Percentiles rank a stretch among this genome's conserved stretches.
Conservation (phyloP, 2,888 invertebrate species). For the Drosophila suboccidentalis region DNA sequence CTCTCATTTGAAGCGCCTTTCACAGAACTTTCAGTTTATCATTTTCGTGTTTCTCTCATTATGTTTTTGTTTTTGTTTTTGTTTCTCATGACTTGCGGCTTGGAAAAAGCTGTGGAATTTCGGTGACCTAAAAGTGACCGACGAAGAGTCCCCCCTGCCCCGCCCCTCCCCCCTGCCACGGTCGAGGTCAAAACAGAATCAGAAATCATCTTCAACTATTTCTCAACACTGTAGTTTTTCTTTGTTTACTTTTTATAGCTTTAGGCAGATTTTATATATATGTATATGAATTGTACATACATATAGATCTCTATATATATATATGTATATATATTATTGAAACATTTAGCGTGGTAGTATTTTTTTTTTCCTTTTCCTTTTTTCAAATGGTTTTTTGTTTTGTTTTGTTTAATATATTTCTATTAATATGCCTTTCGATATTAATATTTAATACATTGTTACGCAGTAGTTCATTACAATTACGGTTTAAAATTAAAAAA, state of each 20-base stretch:
- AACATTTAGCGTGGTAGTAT: conserved; percentile 75
- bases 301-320: conserved; percentile 64
- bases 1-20: conserved; percentile 18
- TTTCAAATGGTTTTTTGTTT: conserved; percentile 44
- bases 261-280: conserved; percentile 48
- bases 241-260: conserved; percentile 32
- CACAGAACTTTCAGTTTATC: conserved; percentile 10
- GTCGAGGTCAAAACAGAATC: conserved; percentile 5
- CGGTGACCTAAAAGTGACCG: conserved; percentile 33
- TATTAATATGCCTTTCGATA: conserved; percentile 75
- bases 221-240: conserved; percentile 38
- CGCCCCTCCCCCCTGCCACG: too few relatives aligned
- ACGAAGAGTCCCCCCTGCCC: conserved; percentile 31
- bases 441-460: conserved; percentile 78
- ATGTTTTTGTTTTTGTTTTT: neutral
- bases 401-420: conserved; percentile 57
- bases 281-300: conserved; percentile 58
- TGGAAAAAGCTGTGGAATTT: conserved; percentile 51
- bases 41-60: neutral
- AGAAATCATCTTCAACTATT: conserved; percentile 6
- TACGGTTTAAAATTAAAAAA: conserved; percentile 70
- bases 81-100: conserved; percentile 29
- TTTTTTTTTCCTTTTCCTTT: conserved; percentile 39
- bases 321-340: conserved; percentile 73
- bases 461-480: conserved; percentile 73